phyloP scores from a whole-genome alignment of 2,113 vertebrate genomes.

The Tinamus guttatus region DNA sequence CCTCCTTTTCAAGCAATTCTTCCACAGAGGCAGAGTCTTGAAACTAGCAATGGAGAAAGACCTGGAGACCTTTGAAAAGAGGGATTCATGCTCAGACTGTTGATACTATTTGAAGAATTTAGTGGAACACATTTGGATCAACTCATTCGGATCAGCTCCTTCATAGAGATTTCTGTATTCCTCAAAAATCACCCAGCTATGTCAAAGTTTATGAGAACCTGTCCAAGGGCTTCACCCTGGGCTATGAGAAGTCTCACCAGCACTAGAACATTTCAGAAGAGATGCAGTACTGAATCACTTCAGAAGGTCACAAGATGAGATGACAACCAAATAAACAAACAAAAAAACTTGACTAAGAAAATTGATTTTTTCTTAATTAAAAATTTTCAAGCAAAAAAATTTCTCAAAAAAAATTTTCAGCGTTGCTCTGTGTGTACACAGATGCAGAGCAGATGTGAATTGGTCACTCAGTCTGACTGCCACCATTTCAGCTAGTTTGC shows the following conservation, averaged over 20 bases:
- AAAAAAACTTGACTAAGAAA: background rate
- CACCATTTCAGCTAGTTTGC: background rate
- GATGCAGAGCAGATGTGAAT: background rate
- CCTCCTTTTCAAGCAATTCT: too few relatives aligned
- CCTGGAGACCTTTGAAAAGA: background rate
- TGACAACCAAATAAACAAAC: background rate
- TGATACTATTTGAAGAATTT: background rate
- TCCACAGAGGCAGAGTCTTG: background rate
- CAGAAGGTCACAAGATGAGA: background rate
- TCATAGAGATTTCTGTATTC: background rate
- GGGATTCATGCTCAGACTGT: background rate
- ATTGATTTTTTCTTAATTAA: background rate
- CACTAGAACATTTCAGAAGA: background rate
- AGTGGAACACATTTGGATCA: background rate
- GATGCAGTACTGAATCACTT: background rate
- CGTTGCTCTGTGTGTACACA: background rate
- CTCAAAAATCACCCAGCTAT: background rate
- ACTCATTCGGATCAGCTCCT: background rate
- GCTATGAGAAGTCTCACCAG: background rate
- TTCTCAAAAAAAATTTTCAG: too few relatives aligned
- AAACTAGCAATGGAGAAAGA: background rate
- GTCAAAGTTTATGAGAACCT: background rate
- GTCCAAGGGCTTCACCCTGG: accelerated
- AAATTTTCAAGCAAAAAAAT: too few relatives aligned
- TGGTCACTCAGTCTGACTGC: background rate